These are phyloP conservation scores for Oceanodroma leucorhoa DNA, from an alignment of 2,797 vertebrate genomes.

Conservation along the genomic window DNA sequence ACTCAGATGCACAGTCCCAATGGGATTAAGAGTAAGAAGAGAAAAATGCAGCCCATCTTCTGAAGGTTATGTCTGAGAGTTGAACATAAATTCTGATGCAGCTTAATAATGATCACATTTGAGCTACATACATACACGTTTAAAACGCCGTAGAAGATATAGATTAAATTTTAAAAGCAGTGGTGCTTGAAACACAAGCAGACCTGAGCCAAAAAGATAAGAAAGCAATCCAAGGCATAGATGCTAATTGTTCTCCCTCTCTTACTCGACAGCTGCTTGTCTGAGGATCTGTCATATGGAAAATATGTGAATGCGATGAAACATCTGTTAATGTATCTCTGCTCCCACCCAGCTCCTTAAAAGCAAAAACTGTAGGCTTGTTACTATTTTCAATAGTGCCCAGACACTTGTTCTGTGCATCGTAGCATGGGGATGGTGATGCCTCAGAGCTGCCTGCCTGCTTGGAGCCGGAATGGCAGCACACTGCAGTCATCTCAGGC, in stretches of 20 bases:
- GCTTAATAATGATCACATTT: background rate
- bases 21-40: background rate
- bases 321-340: slow-evolving; percentile 31
- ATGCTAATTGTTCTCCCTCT: background rate
- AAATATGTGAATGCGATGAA: slow-evolving; percentile 47
- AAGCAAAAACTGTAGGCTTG: slow-evolving; percentile 15
- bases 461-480: background rate
- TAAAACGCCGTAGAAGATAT: background rate
- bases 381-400: slow-evolving; percentile 40
- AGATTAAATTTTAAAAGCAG: background rate
- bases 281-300: slow-evolving; percentile 40
- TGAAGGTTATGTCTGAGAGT: background rate
- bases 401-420: slow-evolving; percentile 45
- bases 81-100: background rate
- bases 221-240: background rate
- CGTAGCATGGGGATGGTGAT: background rate
- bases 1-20: background rate
- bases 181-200: slow-evolving; percentile 20
- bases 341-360: slow-evolving; percentile 18
- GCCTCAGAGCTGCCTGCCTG: background rate
- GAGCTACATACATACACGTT: background rate
- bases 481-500: background rate
- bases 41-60: background rate
- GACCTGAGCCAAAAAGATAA: slow-evolving; percentile 25
- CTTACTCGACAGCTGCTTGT: slow-evolving; percentile 64